A percentile compares a stretch with the other conserved stretches of the same genome.
These are phyloP conservation scores for Cryptoprocta ferox DNA, from an alignment of 2,797 vertebrate species.

Conservation along the genomic window DNA sequence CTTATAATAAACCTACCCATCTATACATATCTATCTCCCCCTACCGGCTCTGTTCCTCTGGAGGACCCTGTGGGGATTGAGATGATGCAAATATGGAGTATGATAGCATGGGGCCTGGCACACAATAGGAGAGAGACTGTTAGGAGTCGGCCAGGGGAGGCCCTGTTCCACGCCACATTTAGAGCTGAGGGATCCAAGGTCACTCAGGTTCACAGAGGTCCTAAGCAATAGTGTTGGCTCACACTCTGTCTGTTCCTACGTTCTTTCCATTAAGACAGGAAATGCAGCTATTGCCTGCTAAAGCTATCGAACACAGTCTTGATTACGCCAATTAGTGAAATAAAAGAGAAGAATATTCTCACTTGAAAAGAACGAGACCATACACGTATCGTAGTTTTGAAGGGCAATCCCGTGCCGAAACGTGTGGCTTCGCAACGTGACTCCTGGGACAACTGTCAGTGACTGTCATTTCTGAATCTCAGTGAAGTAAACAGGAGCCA, in stretches of 20 bases:
- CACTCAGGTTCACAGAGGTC: background rate
- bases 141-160: background rate
- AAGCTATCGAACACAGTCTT: background rate
- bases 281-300: background rate
- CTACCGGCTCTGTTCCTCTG: background rate
- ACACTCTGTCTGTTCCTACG: background rate
- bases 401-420: background rate
- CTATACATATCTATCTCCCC: background rate
- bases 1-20: background rate
- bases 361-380: background rate
- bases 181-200: background rate
- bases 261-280: background rate
- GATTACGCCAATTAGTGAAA: background rate
- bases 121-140: background rate
- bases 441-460: background rate
- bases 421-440: background rate
- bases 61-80: background rate
- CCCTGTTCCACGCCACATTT: background rate
- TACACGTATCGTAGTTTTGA: background rate
- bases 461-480: background rate
- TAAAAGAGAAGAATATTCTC: background rate
- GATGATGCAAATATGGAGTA: fast-evolving
- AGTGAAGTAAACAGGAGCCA: background rate
- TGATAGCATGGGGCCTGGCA: background rate
- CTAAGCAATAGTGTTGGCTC: background rate